A percentile compares a stretch with the other conserved stretches of the same genome.
Evolutionary conservation across 2,797 vertebrate species (phyloP).

Genomic region (Gambelia wislizenii): DNA sequence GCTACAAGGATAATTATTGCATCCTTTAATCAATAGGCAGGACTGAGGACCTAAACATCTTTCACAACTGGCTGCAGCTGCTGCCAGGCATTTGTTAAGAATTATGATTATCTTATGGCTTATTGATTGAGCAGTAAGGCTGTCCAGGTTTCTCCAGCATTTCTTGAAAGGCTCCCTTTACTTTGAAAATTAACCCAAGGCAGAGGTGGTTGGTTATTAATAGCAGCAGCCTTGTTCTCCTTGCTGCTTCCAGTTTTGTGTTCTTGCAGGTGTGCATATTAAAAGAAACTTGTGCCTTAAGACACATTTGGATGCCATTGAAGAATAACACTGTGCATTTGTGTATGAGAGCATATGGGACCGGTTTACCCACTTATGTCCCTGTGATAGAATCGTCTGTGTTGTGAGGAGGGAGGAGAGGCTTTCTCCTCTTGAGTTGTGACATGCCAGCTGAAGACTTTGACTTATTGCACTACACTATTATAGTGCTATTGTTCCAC

Average conservation of each 20-base stretch:
- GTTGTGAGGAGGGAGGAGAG: no score
- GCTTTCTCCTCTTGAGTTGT: no score
- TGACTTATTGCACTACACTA: not conserved
- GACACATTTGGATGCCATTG: not conserved
- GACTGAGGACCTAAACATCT: not conserved
- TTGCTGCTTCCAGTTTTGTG: no score
- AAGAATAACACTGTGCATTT: not conserved
- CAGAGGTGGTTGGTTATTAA: slow-evolving; percentile 58
- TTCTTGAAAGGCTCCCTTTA: slow-evolving; percentile 21
- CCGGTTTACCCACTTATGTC: not conserved
- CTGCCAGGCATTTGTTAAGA: not conserved
- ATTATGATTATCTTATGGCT: not conserved
- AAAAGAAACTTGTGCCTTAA: not conserved
- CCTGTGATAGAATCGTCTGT: not conserved
- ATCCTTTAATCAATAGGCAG: slow-evolving; percentile 5
- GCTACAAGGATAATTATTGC: not conserved
- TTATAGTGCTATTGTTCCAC: no score
- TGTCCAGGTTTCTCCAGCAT: slow-evolving; percentile 14
- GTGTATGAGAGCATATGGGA: not conserved
- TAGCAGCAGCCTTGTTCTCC: slow-evolving; percentile 54
- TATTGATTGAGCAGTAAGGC: slow-evolving; percentile 13
- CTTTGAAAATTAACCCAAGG: slow-evolving; percentile 63
- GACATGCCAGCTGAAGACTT: not conserved
- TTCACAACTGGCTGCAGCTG: no score
- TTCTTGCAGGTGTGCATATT: not conserved